Base-by-base conservation (phyloP, 2,113 vertebrate genomes). In the Excalfactoria chinensis region DNA sequence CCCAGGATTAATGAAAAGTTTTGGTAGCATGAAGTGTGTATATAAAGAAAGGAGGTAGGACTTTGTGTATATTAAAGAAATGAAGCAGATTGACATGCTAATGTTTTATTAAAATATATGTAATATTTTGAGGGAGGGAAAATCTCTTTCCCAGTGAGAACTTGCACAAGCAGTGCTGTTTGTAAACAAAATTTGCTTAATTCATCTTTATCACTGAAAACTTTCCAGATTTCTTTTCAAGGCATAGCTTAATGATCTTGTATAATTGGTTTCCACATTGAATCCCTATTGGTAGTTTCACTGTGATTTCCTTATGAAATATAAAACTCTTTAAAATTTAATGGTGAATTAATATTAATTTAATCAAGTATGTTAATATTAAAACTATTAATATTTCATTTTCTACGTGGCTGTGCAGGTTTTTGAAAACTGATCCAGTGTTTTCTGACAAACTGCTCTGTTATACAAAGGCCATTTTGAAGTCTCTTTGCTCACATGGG, bases 321-420 rank as follows among this genome's bases (percentile, higher is more conserved):
- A 97, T 91, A 96, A 96, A 97, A 91, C 93, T 91, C 62, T 96
- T 97, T 95, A 97, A 98, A 97, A 84, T 94, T 96, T 96, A 96
- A 97, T 97, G 56, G 22, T 95, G 92, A 92, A 95, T 97, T 95
- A 97, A 97, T 97, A 97, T 97, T 97, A 96, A 97, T 97, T 97
- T 96, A 97, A 97, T 97, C 28, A 96, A 97, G 94, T 96, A 95
- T 95, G 97, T 97, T 96, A 97, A 95, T 97, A 94, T 96, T 91
- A 94, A 63, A 88, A 51, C 16, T 74, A 97, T 97, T 92, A 97
- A 97, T 98, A 96, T 97, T 98, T 98, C 53, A 97, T 97, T 67
- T 96, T 66, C 84, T 92, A 49, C 79, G 71, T 66, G 90, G 96
- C 90, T 92, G 53, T 79, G 91, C 71, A 93, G 93, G 81, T 96